Percentiles rank a stretch among this genome's conserved stretches.
phyloP scores from a whole-genome alignment of 2,888 invertebrate genomes.

The Ochropleura plecta region DNA sequence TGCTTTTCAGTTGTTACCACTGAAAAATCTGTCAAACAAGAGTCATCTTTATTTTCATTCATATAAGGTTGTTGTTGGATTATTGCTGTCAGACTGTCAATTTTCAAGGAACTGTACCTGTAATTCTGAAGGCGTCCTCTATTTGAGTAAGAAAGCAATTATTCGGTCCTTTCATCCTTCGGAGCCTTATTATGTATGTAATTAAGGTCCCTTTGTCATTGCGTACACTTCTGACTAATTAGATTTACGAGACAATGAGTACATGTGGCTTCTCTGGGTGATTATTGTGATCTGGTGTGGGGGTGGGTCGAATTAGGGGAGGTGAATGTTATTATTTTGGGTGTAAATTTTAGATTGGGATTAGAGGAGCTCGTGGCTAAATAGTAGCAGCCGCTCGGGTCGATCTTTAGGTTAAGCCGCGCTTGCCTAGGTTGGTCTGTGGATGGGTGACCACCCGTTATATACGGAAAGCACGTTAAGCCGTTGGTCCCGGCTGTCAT shows the following conservation, averaged over 20 bases:
- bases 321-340: background rate
- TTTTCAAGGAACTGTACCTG: background rate
- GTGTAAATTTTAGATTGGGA: too few species aligned
- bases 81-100: background rate
- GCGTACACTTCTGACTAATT: constrained; percentile 39
- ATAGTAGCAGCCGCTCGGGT: too few species aligned
- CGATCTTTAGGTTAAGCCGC: too few species aligned
- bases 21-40: background rate
- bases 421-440: too few species aligned
- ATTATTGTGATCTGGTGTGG: constrained; percentile 26
- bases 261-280: constrained; percentile 43
- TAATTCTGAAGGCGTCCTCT: background rate
- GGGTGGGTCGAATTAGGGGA: background rate
- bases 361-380: too few species aligned
- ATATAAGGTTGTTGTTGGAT: background rate
- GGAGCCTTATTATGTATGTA: constrained; percentile 51
- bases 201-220: constrained; percentile 62
- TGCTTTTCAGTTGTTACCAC: background rate
- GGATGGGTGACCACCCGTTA: too few species aligned
- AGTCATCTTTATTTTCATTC: background rate
- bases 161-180: constrained; percentile 54
- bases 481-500: too few species aligned
- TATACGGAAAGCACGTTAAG: too few species aligned
- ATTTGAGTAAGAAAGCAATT: constrained; percentile 56
- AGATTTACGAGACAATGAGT: constrained; percentile 37